Conservation (phyloP, 2,888 invertebrate species). For the Ornithoptera alexandrae region DNA sequence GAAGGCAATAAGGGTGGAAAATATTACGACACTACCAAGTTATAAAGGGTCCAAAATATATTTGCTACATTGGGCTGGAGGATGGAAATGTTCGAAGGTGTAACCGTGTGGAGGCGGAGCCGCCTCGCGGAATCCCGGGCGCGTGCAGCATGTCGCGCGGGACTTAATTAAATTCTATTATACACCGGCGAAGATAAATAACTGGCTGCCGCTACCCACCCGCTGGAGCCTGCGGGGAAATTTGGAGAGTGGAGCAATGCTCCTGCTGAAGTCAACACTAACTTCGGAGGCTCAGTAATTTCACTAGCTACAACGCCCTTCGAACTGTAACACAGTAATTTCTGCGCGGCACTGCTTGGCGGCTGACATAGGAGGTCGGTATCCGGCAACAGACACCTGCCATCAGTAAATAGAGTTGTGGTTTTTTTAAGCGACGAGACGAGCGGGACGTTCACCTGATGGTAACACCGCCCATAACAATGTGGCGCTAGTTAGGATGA, state of each 20-base stretch:
- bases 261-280: constrained; percentile 46
- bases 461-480: too few species aligned
- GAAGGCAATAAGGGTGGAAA: constrained; percentile 6
- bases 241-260: constrained; percentile 71
- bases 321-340: too few species aligned
- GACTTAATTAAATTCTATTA: constrained; percentile 79
- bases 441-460: too few species aligned
- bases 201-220: constrained; percentile 55
- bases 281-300: neutral
- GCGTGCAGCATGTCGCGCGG: constrained; percentile 70
- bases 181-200: constrained; percentile 74
- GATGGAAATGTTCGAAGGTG: constrained; percentile 23
- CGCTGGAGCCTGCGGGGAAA: constrained; percentile 35
- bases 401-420: too few species aligned
- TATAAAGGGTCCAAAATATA: constrained; percentile 9
- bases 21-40: constrained; percentile 15
- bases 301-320: too few species aligned
- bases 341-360: too few species aligned
- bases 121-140: constrained; percentile 62
- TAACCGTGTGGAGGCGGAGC: constrained; percentile 38
- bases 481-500: too few species aligned
- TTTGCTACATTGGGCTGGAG: constrained; percentile 7
- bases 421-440: too few species aligned
- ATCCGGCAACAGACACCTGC: too few species aligned
- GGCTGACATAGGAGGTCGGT: neutral